Evolutionary conservation across 1,140 invertebrate species (phyloP).

Genomic region (Leptopilina clavipes): DNA sequence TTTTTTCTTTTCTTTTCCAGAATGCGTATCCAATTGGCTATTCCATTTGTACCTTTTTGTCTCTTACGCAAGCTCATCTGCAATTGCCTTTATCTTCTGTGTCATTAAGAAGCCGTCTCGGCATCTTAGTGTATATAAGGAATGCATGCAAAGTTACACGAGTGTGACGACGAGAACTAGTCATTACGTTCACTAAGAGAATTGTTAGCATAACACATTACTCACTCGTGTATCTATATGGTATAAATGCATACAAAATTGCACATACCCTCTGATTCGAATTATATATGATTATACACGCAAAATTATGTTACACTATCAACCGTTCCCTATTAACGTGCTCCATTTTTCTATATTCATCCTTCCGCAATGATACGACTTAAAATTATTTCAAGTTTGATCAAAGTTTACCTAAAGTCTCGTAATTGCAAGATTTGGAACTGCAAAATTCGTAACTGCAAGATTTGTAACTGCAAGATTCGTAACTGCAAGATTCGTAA

Average conservation of each 20-base stretch:
- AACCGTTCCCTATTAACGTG: not conserved
- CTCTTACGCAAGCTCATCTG: not conserved
- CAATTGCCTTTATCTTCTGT: slow-evolving; percentile 19
- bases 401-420: no score
- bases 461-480: no score
- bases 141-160: slow-evolving; percentile 19
- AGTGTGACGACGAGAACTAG: not conserved
- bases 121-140: not conserved
- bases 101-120: slow-evolving; percentile 5
- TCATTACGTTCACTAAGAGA: slow-evolving; percentile 7
- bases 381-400: no score
- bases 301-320: not conserved
- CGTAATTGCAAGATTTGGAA: no score
- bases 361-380: not conserved
- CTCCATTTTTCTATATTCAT: not conserved
- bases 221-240: not conserved
- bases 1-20: no score
- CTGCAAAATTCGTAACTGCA: no score
- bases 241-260: not conserved
- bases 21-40: slow-evolving; percentile 15
- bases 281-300: not conserved
- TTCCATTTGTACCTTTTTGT: slow-evolving; percentile 16
- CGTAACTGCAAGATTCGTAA: no score
- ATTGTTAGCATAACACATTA: slow-evolving; percentile 13
- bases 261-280: slow-evolving; percentile 1